Conservation (phyloP, 1,140 invertebrate species). For the Neocloeon triangulifer region DNA sequence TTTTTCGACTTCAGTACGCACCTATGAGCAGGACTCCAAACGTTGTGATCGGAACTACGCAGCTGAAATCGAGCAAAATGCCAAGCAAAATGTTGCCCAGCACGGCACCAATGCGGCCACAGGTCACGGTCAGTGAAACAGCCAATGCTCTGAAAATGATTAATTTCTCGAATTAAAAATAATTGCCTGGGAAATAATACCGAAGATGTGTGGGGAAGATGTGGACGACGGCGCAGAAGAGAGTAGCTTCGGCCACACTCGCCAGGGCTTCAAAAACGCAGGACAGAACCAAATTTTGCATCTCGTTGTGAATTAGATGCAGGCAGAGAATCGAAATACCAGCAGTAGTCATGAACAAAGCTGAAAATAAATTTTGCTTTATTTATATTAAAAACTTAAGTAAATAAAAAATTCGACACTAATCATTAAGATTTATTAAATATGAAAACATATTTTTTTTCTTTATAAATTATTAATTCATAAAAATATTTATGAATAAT, state of each 20-base stretch:
- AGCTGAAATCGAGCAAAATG: conserved; percentile 47
- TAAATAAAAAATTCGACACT: too few relatives aligned
- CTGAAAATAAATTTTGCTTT: conserved; percentile 29
- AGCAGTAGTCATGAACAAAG: conserved; percentile 44
- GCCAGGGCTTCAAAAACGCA: conserved; percentile 53
- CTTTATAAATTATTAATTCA: too few relatives aligned
- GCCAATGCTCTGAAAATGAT: conserved; percentile 40
- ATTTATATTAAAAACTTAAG: too few relatives aligned
- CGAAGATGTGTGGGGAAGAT: conserved; percentile 55
- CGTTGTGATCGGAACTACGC: conserved; percentile 37
- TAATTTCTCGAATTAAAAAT: too few relatives aligned
- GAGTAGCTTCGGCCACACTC: conserved; percentile 44
- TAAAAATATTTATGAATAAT: too few relatives aligned
- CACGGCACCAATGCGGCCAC: conserved; percentile 42
- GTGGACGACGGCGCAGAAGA: conserved; percentile 52
- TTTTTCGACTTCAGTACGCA: conserved; percentile 12
- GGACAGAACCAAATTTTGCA: conserved; percentile 43
- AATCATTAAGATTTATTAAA: too few relatives aligned
- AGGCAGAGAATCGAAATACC: conserved; percentile 49
- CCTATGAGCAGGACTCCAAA: conserved; percentile 42
- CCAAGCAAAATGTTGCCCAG: conserved; percentile 43
- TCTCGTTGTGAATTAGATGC: conserved; percentile 43
- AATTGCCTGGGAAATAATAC: conserved; percentile 16
- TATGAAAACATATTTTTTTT: conserved; percentile 1
- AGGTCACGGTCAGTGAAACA: conserved; percentile 42